Evolutionary conservation across 2,888 invertebrate genomes (phyloP).

Genomic region (Leptinotarsa juncta): DNA sequence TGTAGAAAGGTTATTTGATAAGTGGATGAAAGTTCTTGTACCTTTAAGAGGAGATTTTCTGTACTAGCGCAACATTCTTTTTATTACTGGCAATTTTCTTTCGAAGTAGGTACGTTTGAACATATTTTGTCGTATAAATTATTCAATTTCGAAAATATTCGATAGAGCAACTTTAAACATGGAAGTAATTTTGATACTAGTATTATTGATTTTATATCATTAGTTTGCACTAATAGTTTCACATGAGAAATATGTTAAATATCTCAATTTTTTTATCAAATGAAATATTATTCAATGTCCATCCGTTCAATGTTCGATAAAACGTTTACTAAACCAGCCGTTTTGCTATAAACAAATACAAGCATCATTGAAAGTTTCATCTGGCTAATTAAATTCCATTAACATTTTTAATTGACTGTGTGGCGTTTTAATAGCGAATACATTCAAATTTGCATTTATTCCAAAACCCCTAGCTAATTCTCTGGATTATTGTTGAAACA

Average conservation of each 20-base stretch:
- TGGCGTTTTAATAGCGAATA: constrained; percentile 31
- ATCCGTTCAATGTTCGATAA: not conserved
- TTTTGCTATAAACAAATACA: constrained; percentile 7
- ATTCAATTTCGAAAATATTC: too few species aligned
- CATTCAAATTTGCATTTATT: constrained; percentile 44
- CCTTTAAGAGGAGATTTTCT: too few species aligned
- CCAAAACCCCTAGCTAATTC: constrained; percentile 42
- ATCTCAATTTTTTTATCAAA: not conserved
- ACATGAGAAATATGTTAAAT: not conserved
- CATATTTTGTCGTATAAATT: too few species aligned
- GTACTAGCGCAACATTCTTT: too few species aligned
- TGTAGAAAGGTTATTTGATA: too few species aligned
- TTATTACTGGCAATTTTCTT: too few species aligned
- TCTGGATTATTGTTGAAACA: constrained; percentile 43
- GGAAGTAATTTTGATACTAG: too few species aligned
- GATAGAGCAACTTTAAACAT: too few species aligned
- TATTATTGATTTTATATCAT: too few species aligned
- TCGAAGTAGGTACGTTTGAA: too few species aligned
- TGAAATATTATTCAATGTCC: not conserved
- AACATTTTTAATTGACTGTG: constrained; percentile 36
- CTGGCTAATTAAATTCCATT: constrained; percentile 23
- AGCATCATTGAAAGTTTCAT: constrained; percentile 13
- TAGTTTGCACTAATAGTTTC: too few species aligned
- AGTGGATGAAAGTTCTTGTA: too few species aligned
- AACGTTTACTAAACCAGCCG: constrained; percentile 10